Evolutionary conservation across 2,888 invertebrate species (phyloP).

Genomic region (Trypoxylon attenuatum): DNA sequence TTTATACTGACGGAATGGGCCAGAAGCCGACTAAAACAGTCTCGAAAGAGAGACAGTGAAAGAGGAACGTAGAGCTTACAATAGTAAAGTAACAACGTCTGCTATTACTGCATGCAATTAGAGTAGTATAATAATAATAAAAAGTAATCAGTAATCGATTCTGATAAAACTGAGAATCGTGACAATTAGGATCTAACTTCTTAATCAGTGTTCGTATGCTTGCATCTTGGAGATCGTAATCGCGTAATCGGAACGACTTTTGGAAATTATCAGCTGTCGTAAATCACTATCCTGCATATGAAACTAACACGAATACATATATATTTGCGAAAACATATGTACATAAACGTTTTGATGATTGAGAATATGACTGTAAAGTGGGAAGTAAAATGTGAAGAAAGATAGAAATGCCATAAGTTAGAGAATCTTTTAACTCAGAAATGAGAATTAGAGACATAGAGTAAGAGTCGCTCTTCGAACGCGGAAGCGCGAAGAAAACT

Average conservation of each 20-base stretch:
- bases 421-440: too few relatives aligned
- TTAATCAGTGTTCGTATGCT: slow-evolving; percentile 25
- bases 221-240: slow-evolving; percentile 29
- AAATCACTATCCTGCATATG: too few relatives aligned
- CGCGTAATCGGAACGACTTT: slow-evolving; percentile 7
- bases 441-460: too few relatives aligned
- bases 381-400: too few relatives aligned
- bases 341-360: too few relatives aligned
- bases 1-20: slow-evolving; percentile 4
- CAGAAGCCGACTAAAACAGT: slow-evolving; percentile 7
- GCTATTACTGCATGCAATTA: slow-evolving; percentile 44
- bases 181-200: slow-evolving; percentile 40
- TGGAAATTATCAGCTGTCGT: slow-evolving; percentile 19
- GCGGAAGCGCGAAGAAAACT: slow-evolving; percentile 42
- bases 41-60: not conserved
- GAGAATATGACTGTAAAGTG: too few relatives aligned
- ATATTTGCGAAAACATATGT: too few relatives aligned
- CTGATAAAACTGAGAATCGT: slow-evolving; percentile 21
- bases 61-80: slow-evolving; percentile 10
- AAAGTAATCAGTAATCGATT: slow-evolving; percentile 45
- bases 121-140: slow-evolving; percentile 41
- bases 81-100: slow-evolving; percentile 36
- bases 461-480: too few relatives aligned
- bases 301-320: too few relatives aligned
- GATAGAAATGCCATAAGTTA: too few relatives aligned